Evolutionary conservation across 1,140 invertebrate species (phyloP).

Genomic region (Polypedilum vanderplanki): DNA sequence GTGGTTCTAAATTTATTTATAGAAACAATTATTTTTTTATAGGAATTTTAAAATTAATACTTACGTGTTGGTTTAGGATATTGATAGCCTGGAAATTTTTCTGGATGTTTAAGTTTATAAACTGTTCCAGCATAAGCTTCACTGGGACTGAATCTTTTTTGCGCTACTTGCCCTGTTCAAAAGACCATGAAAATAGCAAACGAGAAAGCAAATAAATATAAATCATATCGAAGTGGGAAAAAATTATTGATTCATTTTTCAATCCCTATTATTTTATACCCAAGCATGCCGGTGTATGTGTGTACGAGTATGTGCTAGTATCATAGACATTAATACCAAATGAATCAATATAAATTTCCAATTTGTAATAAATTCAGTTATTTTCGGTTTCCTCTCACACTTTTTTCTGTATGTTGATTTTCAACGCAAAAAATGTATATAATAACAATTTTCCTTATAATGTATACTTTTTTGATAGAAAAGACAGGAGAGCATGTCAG

Average conservation of each 20-base stretch:
- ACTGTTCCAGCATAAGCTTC: not conserved
- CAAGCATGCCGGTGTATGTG: not conserved
- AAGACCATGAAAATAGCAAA: not conserved
- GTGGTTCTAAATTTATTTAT: not conserved
- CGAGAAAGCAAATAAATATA: conserved; percentile 26
- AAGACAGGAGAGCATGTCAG: not conserved
- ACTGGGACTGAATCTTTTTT: not conserved
- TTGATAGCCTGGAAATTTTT: conserved; percentile 11
- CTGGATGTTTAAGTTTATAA: conserved; percentile 16
- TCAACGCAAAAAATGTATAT: too few species aligned
- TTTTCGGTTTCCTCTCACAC: not conserved
- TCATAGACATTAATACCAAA: not conserved
- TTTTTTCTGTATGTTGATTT: conserved; percentile 1
- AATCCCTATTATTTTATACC: not conserved
- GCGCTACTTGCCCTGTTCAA: conserved; percentile 3
- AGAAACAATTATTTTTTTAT: not conserved
- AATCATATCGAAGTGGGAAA: not conserved
- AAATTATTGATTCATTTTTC: conserved; percentile 22
- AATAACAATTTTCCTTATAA: not conserved
- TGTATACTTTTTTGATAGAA: not conserved
- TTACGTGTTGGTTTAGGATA: conserved; percentile 11
- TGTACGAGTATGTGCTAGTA: not conserved
- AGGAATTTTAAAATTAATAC: not conserved
- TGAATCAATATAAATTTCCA: conserved; percentile 17
- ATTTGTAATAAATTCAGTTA: conserved; percentile 29